Evolutionary conservation across 2,888 invertebrate species (phyloP), one percentile per base, ranked within the genome.

Genomic region (Aelia acuminata): DNA sequence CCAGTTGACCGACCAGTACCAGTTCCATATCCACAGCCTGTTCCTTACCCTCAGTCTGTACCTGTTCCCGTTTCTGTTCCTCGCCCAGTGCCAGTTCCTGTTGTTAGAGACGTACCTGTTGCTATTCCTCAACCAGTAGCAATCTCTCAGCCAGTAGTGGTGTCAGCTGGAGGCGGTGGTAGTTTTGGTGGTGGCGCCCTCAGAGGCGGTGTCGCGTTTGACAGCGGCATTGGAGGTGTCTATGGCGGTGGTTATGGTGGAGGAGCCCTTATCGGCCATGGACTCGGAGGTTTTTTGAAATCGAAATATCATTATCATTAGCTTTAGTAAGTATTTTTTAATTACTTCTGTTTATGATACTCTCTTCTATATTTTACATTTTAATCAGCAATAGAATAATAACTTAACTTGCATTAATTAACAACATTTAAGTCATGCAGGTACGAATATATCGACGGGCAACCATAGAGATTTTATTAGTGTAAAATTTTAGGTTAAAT

Each of bases 31-130:
- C 92, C 93, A 1, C 93, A 94, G 0, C 93, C 93, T 88, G 92
- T 93, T 87, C 89, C 90, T 13, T 89, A 90, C 47, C 88, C 90
- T n/a, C 90, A 90, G 10, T 89, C 90, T 18, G 93, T 93, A 48
- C 94, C 93, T 1, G 93, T 94, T 1, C 93, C 94, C 1, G 92
- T 93, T 3, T 94, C 94, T 2, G 93, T 93, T 5, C 92, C 93
- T 85, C 92, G 93, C 35, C 89, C 90, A 70, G 90, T 89, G 85
- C 89, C 90, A 13, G 89, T 90, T 63, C 90, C 90, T 88, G 94
- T 94, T 0, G 20, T 86, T 89, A 93, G 93, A 70, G 93, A 93
- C 5, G 94, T 94, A 3, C 93, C 94, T 3, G 94, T 94, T 89
- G 93, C 93, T 0, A 94, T 91, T 15, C 90, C 90, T 48, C 90